Evolutionary conservation across 2,113 vertebrate species (phyloP).

Genomic region (Oenanthe melanoleuca): DNA sequence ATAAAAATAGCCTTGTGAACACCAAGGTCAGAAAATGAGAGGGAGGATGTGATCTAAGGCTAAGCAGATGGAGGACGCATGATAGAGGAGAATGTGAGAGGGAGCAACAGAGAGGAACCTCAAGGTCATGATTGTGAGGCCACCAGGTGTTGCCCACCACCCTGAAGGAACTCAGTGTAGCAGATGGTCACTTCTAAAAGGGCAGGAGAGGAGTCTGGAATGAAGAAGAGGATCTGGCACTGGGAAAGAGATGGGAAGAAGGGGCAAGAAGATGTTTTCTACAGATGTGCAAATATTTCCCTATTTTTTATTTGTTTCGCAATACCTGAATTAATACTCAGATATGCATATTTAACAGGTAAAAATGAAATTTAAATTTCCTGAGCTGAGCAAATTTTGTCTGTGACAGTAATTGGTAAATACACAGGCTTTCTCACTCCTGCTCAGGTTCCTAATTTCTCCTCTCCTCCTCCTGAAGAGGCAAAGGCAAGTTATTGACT

Average conservation of each 20-base stretch:
- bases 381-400: neutral
- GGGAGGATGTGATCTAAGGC: neutral
- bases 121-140: rapidly evolving
- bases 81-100: neutral
- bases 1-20: neutral
- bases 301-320: neutral
- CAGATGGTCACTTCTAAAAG: neutral
- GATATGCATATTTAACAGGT: neutral
- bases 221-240: neutral
- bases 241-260: neutral
- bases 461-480: rapidly evolving
- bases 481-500: neutral
- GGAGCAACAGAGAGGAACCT: neutral
- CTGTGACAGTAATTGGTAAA: neutral
- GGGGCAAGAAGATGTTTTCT: neutral
- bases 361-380: neutral
- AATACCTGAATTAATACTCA: neutral
- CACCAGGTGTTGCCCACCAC: rapidly evolving
- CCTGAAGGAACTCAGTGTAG: neutral
- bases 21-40: neutral
- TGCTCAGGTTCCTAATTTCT: neutral
- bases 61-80: neutral
- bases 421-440: neutral
- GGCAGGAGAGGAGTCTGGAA: neutral
- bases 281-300: neutral